Conservation (phyloP, 2,113 vertebrate genomes). For the Pseudolaguvia tuberculata region DNA sequence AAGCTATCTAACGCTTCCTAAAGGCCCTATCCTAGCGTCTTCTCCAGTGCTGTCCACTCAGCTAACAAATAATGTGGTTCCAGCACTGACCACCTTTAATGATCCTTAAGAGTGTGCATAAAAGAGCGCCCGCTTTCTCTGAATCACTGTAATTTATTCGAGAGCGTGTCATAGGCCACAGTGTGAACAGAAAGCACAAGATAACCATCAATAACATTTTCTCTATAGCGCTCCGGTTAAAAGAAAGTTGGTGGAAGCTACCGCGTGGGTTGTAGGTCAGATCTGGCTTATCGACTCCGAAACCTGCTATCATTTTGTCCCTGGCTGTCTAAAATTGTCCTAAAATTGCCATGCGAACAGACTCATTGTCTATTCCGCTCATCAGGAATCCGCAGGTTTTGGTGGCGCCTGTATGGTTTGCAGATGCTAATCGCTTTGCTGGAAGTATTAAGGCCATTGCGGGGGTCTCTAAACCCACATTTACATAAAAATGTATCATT, state of each 20-base stretch:
- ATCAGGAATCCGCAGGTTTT: constrained; percentile 19
- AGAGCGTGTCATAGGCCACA: background rate
- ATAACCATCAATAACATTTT: constrained; percentile 15
- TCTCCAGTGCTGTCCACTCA: constrained; percentile 10
- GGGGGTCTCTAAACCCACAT: constrained; percentile 32
- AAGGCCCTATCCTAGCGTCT: background rate
- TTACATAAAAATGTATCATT: constrained; percentile 51
- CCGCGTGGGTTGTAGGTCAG: constrained; percentile 15
- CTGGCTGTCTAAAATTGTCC: background rate
- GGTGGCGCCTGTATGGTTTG: constrained; percentile 15
- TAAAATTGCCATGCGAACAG: constrained; percentile 22
- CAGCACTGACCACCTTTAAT: constrained; percentile 5
- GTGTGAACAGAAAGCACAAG: constrained; percentile 16
- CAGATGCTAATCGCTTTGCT: constrained; percentile 49
- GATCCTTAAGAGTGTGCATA: constrained; percentile 5
- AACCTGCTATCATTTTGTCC: constrained; percentile 16
- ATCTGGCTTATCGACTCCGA: constrained; percentile 11
- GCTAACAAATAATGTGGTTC: constrained; percentile 29
- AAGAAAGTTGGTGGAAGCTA: constrained; percentile 9
- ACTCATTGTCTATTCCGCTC: constrained; percentile 19
- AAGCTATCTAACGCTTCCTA: background rate
- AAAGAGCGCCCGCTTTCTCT: background rate
- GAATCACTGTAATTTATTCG: constrained; percentile 27
- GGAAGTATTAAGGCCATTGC: constrained; percentile 30
- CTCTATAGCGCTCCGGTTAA: background rate